Conservation (phyloP, 2,113 vertebrate species). For the human region DNA sequence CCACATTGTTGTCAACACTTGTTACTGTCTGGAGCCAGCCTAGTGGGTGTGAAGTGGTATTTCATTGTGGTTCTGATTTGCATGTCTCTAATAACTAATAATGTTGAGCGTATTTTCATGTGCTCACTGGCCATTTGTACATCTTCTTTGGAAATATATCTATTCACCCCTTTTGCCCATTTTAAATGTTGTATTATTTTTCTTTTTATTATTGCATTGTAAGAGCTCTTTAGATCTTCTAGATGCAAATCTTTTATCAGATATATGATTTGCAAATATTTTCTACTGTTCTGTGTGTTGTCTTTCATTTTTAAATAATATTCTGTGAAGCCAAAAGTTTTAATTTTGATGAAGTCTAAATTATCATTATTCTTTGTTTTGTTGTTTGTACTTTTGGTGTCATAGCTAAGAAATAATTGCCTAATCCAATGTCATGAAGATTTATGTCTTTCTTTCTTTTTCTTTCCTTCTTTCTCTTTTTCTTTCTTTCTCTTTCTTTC, state of each 20-base stretch:
- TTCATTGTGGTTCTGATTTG: not conserved
- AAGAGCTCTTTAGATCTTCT: not conserved
- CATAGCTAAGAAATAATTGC: not conserved
- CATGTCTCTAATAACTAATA: not conserved
- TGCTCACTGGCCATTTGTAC: not conserved
- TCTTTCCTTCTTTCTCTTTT: too few species aligned
- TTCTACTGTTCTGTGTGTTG: not conserved
- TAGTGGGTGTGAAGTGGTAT: not conserved
- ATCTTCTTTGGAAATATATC: not conserved
- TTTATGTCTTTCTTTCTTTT: accelerated
- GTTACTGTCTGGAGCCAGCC: not conserved
- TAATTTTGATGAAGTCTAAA: not conserved
- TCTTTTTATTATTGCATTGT: not conserved
- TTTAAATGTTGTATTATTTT: not conserved
- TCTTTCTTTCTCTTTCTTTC: accelerated
- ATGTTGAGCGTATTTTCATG: not conserved
- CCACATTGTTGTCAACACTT: not conserved
- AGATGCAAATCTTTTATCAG: not conserved
- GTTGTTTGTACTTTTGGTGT: not conserved
- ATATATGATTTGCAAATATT: not conserved
- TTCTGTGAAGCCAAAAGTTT: not conserved
- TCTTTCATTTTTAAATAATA: not conserved
- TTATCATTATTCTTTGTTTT: not conserved
- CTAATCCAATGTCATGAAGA: too few species aligned
- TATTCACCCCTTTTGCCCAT: not conserved